A percentile compares a stretch with the other conserved stretches of the same genome.
phyloP scores from a whole-genome alignment of 2,797 vertebrate species.

The Gallinago solitaria region DNA sequence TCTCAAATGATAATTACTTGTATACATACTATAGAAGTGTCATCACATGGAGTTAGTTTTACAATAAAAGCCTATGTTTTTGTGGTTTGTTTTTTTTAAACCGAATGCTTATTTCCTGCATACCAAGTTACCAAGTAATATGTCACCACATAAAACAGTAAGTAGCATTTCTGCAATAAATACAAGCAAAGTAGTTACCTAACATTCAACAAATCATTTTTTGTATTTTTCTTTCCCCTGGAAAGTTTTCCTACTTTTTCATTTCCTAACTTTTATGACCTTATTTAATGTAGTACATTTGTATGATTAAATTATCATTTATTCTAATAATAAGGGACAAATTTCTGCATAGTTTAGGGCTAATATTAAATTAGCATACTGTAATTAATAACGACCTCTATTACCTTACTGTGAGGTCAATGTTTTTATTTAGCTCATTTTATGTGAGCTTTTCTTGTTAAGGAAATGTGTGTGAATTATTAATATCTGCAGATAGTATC shows the following conservation, averaged over 20 bases:
- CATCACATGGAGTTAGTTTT: not conserved
- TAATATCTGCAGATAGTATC: not conserved
- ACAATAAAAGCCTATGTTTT: not conserved
- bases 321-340: not conserved
- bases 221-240: not conserved
- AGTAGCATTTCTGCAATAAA: not conserved
- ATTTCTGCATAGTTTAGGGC: not conserved
- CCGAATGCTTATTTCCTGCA: not conserved
- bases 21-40: not conserved
- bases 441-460: not conserved
- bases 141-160: not conserved
- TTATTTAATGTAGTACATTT: not conserved
- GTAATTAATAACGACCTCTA: slow-evolving; percentile 2
- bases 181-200: not conserved
- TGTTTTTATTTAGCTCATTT: slow-evolving; percentile 5
- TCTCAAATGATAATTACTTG: not conserved
- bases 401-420: not conserved
- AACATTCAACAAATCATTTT: not conserved
- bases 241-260: not conserved
- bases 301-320: not conserved
- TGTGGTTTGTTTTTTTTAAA: not conserved
- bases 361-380: not conserved
- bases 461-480: not conserved
- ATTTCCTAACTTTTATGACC: not conserved
- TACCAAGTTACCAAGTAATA: not conserved